Evolutionary conservation across 2,113 vertebrate genomes (phyloP).

Genomic region (Sturnira hondurensis): DNA sequence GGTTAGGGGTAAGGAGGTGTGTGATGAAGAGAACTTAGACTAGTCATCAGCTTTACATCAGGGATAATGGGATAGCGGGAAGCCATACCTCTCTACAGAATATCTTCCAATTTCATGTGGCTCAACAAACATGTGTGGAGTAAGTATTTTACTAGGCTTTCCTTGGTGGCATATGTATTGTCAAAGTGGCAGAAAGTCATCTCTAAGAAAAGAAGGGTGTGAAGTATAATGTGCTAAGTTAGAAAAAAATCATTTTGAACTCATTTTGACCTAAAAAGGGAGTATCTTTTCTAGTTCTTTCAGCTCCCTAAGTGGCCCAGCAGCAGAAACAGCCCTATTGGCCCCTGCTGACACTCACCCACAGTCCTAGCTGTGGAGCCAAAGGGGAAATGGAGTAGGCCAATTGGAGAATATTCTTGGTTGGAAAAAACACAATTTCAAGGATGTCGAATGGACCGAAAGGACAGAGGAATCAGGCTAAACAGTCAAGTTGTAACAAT

Average conservation of each 20-base stretch:
- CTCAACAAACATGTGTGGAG: neutral
- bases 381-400: neutral
- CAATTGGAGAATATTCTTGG: neutral
- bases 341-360: neutral
- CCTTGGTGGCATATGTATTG: neutral
- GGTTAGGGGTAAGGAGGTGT: neutral
- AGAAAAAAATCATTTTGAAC: neutral
- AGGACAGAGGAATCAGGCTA: neutral
- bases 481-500: neutral
- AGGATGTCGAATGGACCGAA: neutral
- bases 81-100: neutral
- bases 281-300: neutral
- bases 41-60: neutral
- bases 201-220: neutral
- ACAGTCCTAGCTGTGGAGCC: neutral
- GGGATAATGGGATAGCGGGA: neutral
- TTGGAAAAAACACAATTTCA: conserved; percentile 1
- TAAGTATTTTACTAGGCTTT: neutral
- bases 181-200: neutral
- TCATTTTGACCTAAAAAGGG: neutral
- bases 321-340: neutral
- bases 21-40: neutral
- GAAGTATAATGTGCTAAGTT: neutral
- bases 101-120: neutral
- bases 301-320: neutral